Conservation (phyloP, 2,113 vertebrate genomes). For the Forbesichthys papilliferus region DNA sequence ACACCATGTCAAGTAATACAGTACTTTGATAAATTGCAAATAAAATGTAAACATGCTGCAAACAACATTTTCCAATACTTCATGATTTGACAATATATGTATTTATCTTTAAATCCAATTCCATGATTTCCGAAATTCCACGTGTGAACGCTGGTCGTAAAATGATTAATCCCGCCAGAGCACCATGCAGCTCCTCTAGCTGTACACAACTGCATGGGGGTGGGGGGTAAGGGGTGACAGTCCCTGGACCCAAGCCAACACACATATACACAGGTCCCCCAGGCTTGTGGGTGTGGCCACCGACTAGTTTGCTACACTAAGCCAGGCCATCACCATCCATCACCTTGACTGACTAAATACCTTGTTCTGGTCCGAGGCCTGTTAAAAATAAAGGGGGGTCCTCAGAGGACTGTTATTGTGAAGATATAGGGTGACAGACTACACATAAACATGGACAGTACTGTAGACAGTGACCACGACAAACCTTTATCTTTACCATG, state of each 20-base stretch:
- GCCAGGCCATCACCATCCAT: constrained; percentile 55
- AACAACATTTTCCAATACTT: too few species aligned
- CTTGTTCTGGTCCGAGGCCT: constrained; percentile 45
- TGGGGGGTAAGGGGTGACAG: constrained; percentile 4
- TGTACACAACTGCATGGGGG: background rate
- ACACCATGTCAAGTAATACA: too few species aligned
- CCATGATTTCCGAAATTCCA: too few species aligned
- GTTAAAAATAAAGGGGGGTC: constrained; percentile 28
- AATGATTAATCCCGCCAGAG: too few species aligned
- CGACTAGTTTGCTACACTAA: constrained; percentile 37
- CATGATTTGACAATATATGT: too few species aligned
- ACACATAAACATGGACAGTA: constrained; percentile 12
- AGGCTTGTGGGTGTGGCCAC: constrained; percentile 15
- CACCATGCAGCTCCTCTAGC: background rate
- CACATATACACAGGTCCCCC: constrained; percentile 28
- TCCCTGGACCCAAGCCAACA: constrained; percentile 24
- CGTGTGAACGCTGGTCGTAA: too few species aligned
- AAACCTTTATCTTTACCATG: too few species aligned
- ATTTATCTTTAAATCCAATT: too few species aligned
- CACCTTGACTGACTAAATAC: constrained; percentile 53
- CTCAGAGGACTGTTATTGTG: constrained; percentile 15
- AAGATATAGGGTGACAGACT: constrained; percentile 31
- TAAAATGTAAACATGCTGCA: too few species aligned
- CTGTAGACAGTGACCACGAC: background rate
- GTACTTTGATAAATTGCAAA: too few species aligned